Evolutionary conservation across 2,113 vertebrate genomes (phyloP).

Genomic region (Lepus americanus): DNA sequence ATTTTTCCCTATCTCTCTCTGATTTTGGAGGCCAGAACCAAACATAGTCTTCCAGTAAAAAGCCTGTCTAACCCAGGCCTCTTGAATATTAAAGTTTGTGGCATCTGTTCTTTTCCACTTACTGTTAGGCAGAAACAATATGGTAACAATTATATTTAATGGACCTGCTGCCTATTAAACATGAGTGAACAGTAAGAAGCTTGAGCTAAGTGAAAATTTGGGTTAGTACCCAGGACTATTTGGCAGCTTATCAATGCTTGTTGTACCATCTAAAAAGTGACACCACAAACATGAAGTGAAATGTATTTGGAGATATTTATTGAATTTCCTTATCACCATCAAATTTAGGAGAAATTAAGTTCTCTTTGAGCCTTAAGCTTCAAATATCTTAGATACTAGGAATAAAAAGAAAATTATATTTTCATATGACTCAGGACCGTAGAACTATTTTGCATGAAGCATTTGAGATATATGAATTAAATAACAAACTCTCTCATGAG

Average conservation of each 20-base stretch:
- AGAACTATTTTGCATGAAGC: conserved; percentile 15
- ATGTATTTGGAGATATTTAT: conserved; percentile 10
- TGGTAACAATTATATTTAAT: conserved; percentile 75
- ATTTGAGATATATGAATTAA: not conserved
- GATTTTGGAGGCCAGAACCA: conserved; percentile 22
- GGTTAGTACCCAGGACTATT: conserved; percentile 47
- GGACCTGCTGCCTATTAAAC: conserved; percentile 60
- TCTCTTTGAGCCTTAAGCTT: not conserved
- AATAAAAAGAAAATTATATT: conserved; percentile 37
- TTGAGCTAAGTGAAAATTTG: conserved; percentile 64
- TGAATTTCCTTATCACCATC: not conserved
- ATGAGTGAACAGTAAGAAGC: conserved; percentile 41
- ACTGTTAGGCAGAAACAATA: conserved; percentile 66
- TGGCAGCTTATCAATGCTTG: conserved; percentile 39
- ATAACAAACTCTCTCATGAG: not conserved
- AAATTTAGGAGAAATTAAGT: not conserved
- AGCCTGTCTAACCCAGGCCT: conserved; percentile 2
- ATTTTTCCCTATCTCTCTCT: not conserved
- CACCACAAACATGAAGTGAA: conserved; percentile 19
- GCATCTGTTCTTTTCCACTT: conserved; percentile 68
- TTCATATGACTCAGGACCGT: not conserved
- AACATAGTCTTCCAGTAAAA: conserved; percentile 50
- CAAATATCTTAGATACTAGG: conserved; percentile 29
- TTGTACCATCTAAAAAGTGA: not conserved
- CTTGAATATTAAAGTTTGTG: conserved; percentile 65